Base-by-base conservation (phyloP, 2,797 vertebrate genomes). In the Pelobates cultripes region DNA sequence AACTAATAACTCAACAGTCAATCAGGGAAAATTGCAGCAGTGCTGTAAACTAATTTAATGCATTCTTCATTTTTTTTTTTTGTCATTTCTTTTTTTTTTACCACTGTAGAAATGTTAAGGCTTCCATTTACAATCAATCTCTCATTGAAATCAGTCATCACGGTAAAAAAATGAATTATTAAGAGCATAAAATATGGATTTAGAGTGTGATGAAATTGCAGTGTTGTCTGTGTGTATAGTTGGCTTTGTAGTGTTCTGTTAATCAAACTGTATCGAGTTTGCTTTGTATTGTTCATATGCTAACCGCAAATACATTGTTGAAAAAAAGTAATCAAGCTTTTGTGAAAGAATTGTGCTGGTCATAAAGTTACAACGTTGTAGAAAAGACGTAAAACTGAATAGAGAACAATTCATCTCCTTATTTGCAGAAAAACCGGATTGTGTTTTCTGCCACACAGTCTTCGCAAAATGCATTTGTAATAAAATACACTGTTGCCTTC, bases 121-220 rank as follows among this genome's bases (percentile, higher is more conserved):
- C 64, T 28, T n/a, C 44, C 73, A 76, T 75, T 76, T 79, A 45
- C 68, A 75, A 71, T 84, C 77, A 84, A 76, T 79, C 82, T 75
- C 75, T 45, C 73, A 79, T 84, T 79, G 75, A 80, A 75, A 79
- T 79, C 60, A 71, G 73, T 64, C 76, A 74, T 77, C 74, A 43
- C 9, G 63, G 61, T 3, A 73, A 63, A 73, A 66, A 15, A 17
- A 40, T 53, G 71, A 40, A 10, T 68, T 70, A 51, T 7, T 43
- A 55, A 75, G 75, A 79, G 61, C 12, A 75, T 61, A 61, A 64
- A 63, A 66, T 51, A 4, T 70, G 28, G n/a, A 28, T 64, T 51
- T 51, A 10, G 5, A 10, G 47, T 10, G 47, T 7, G 43, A 44
- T 13, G 68, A 15, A 44, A 70, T 45, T 28, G 12, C 66, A 68